Evolutionary conservation across 2,888 invertebrate species (phyloP).

Genomic region (Phasia obesa): DNA sequence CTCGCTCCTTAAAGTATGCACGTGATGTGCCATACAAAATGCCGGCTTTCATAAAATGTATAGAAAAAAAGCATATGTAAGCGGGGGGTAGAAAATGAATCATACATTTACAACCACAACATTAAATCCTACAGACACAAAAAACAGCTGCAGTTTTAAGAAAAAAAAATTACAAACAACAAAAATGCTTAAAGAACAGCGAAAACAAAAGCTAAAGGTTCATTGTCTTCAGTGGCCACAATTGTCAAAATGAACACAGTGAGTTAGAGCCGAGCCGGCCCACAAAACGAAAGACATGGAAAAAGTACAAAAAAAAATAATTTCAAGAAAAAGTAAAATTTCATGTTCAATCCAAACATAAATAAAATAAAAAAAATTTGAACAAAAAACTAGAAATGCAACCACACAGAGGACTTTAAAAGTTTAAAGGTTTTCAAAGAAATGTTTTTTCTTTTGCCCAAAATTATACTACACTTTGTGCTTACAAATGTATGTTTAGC

Average conservation of each 20-base stretch:
- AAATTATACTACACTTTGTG: constrained; percentile 29
- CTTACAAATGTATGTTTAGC: constrained; percentile 53
- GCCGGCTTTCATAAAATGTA: constrained; percentile 19
- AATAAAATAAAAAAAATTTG: background rate
- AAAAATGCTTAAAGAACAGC: constrained; percentile 37
- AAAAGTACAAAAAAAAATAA: constrained; percentile 23
- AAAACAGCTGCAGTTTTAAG: constrained; percentile 61
- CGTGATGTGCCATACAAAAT: constrained; percentile 57
- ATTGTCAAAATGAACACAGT: constrained; percentile 30
- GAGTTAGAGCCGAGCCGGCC: constrained; percentile 34
- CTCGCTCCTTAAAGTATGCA: constrained; percentile 58
- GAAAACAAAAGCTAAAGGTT: constrained; percentile 68
- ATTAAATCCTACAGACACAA: constrained; percentile 61
- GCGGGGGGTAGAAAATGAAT: constrained; percentile 13
- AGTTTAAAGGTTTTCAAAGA: constrained; percentile 52
- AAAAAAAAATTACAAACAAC: constrained; percentile 1
- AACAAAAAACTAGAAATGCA: constrained; percentile 12
- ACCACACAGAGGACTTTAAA: constrained; percentile 10
- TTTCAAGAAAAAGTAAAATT: constrained; percentile 59
- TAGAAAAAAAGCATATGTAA: background rate
- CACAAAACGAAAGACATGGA: constrained; percentile 30
- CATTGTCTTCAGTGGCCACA: constrained; percentile 67
- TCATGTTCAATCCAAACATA: constrained; percentile 16
- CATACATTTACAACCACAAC: constrained; percentile 53
- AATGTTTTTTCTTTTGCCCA: constrained; percentile 27